These are phyloP conservation scores for Apodemus speciosus DNA, from an alignment of 2,113 vertebrate species.

Conservation along the genomic window DNA sequence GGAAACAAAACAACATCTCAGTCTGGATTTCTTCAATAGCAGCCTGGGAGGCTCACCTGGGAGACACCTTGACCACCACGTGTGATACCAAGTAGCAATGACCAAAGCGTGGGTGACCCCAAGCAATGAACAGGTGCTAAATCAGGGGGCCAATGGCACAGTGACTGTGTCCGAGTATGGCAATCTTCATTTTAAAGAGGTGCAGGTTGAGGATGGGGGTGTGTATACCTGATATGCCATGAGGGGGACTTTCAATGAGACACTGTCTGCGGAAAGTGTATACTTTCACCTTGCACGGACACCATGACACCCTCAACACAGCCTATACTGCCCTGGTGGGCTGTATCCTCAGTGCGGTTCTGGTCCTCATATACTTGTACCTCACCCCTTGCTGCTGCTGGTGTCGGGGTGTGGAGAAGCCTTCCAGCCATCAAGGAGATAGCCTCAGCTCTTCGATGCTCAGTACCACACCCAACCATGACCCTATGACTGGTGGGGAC, in stretches of 20 bases:
- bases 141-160: conserved; percentile 86
- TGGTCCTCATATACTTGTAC: conserved; percentile 97
- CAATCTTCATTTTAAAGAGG: conserved; percentile 86
- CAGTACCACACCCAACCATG: conserved; percentile 94
- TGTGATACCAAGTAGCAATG: conserved; percentile 93
- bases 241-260: conserved; percentile 93
- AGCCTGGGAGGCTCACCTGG: conserved; percentile 75
- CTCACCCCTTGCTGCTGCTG: conserved; percentile 97
- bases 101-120: conserved; percentile 92
- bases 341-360: conserved; percentile 95
- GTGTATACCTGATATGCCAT: conserved; percentile 93
- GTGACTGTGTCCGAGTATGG: conserved; percentile 85
- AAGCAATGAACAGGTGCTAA: conserved; percentile 84
- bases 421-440: conserved; percentile 89
- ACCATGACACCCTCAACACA: conserved; percentile 93
- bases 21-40: no score
- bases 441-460: conserved; percentile 97
- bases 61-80: conserved; percentile 87
- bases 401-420: conserved; percentile 89
- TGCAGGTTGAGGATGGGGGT: conserved; percentile 90
- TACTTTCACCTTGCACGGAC: conserved; percentile 91
- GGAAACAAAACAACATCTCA: conserved; percentile 78
- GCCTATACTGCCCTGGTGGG: conserved; percentile 98
- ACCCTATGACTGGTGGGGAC: conserved; percentile 81
- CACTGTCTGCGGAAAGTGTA: conserved; percentile 94